Conservation (phyloP, 2,797 vertebrate genomes). For the Enteromius thamalakanensis region DNA sequence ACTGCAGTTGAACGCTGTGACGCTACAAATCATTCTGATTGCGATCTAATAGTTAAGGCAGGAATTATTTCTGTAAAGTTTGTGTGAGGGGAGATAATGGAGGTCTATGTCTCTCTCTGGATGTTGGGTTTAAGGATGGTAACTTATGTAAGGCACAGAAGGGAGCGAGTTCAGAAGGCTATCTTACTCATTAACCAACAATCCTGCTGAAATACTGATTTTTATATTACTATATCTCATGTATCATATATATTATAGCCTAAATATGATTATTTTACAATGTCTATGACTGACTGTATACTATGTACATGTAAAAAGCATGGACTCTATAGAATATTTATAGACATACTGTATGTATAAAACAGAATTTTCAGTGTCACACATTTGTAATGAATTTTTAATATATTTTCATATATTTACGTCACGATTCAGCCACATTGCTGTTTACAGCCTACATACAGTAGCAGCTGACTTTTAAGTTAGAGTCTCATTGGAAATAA, state of each 20-base stretch:
- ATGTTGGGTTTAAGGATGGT: not conserved
- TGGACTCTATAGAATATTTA: not conserved
- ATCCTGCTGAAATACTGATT: not conserved
- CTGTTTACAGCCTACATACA: not conserved
- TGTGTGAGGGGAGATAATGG: not conserved
- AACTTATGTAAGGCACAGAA: not conserved
- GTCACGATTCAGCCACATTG: not conserved
- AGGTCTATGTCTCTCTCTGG: not conserved
- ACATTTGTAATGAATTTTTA: not conserved
- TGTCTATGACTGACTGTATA: not conserved
- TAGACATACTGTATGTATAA: not conserved
- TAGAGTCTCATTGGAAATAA: not conserved
- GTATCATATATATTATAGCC: not conserved
- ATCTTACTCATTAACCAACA: not conserved
- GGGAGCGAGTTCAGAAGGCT: not conserved
- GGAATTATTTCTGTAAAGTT: not conserved
- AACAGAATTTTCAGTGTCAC: not conserved
- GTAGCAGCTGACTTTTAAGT: not conserved
- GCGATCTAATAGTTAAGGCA: not conserved
- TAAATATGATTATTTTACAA: not conserved
- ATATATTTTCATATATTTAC: not conserved
- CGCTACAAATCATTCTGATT: conserved; percentile 39
- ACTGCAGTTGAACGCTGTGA: not conserved
- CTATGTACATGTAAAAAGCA: not conserved
- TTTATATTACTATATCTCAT: conserved; percentile 1